Conservation (phyloP, 2,797 vertebrate species). For the Clarias fuscus region DNA sequence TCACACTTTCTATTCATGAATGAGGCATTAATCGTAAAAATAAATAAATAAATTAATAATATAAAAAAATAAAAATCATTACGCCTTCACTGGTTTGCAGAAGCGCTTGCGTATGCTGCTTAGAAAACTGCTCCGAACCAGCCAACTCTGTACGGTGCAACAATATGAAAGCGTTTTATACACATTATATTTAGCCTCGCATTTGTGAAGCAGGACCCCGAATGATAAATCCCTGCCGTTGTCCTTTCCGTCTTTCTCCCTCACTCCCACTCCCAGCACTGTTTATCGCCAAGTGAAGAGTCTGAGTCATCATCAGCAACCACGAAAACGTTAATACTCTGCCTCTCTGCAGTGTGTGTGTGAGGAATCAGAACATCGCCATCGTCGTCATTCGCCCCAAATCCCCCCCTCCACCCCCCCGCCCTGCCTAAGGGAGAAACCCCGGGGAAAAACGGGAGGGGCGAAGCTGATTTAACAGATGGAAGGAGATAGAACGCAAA, state of each 20-base stretch:
- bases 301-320: slow-evolving; percentile 46
- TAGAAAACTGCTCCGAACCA: not conserved
- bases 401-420: not conserved
- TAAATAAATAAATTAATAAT: no score
- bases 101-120: not conserved
- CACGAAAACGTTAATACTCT: slow-evolving; percentile 31
- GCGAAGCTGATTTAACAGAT: slow-evolving; percentile 1
- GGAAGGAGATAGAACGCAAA: not conserved
- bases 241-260: slow-evolving; percentile 35
- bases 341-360: slow-evolving; percentile 28
- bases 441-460: slow-evolving; percentile 2
- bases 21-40: not conserved
- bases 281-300: slow-evolving; percentile 40
- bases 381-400: not conserved
- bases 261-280: slow-evolving; percentile 24
- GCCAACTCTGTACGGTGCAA: not conserved
- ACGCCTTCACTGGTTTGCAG: not conserved
- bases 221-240: slow-evolving; percentile 25
- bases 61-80: not conserved
- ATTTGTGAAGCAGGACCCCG: slow-evolving; percentile 6
- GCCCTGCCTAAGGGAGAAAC: slow-evolving; percentile 54
- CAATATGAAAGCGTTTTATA: slow-evolving; percentile 5
- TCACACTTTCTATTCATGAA: not conserved
- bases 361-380: not conserved
- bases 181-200: slow-evolving; percentile 29